A percentile compares a stretch with the other conserved stretches of the same genome.
Evolutionary conservation across 2,888 invertebrate genomes (phyloP).

Genomic region (Scrobipalpa costella): DNA sequence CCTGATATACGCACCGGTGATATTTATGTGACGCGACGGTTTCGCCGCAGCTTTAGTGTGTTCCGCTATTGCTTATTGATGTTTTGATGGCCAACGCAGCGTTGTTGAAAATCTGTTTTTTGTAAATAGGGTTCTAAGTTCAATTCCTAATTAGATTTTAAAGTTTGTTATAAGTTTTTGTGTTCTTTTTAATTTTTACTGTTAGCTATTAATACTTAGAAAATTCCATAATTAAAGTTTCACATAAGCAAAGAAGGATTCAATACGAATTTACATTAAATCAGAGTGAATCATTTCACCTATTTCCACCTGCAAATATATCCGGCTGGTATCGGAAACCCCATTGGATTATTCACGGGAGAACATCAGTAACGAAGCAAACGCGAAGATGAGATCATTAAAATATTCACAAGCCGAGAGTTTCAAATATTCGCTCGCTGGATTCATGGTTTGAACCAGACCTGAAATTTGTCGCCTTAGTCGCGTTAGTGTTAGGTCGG

Average conservation of each 20-base stretch:
- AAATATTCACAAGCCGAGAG: slow-evolving; percentile 23
- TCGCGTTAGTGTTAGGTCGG: too few relatives aligned
- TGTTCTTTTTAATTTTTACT: too few relatives aligned
- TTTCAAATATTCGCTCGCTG: slow-evolving; percentile 6
- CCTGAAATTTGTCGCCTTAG: not conserved
- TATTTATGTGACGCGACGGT: slow-evolving; percentile 1
- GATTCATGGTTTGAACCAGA: not conserved
- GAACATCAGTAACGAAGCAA: slow-evolving; percentile 20
- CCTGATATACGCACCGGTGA: slow-evolving; percentile 23
- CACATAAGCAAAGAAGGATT: too few relatives aligned
- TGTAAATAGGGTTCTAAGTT: too few relatives aligned
- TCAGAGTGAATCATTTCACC: not conserved
- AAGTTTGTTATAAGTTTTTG: too few relatives aligned
- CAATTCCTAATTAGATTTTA: too few relatives aligned
- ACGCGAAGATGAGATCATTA: slow-evolving; percentile 20
- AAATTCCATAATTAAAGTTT: too few relatives aligned
- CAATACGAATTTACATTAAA: not conserved
- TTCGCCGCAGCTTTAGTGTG: not conserved
- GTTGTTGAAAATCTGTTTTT: too few relatives aligned
- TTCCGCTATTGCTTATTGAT: not conserved
- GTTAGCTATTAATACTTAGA: too few relatives aligned
- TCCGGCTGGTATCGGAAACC: not conserved
- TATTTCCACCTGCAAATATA: not conserved
- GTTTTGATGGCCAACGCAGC: not conserved
- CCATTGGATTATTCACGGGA: slow-evolving; percentile 5